phyloP scores from a whole-genome alignment of 1,140 invertebrate genomes.

The Leptinotarsa undecemlineata region DNA sequence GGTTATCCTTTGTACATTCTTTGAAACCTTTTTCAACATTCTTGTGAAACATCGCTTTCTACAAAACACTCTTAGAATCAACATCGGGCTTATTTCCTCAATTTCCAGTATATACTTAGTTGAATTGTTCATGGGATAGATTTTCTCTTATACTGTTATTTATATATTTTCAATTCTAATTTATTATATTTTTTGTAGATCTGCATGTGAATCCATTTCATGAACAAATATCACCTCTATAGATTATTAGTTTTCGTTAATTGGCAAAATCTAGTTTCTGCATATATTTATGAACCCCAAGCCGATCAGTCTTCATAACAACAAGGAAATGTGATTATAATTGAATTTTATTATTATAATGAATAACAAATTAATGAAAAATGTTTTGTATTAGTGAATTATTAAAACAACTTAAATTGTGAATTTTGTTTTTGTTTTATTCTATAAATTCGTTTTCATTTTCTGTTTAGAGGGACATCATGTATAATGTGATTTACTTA shows the following conservation, averaged over 20 bases:
- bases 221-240: background rate
- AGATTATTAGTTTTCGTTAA: background rate
- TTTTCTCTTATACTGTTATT: background rate
- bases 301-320: slow-evolving; percentile 50
- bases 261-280: slow-evolving; percentile 21
- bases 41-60: too few species aligned
- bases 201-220: slow-evolving; percentile 14
- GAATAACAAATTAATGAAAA: slow-evolving; percentile 50
- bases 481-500: slow-evolving; percentile 41
- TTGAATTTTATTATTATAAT: slow-evolving; percentile 51
- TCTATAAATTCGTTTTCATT: slow-evolving; percentile 10
- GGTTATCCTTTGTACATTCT: too few species aligned
- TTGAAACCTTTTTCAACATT: too few species aligned
- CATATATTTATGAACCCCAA: slow-evolving; percentile 47
- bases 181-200: slow-evolving; percentile 26
- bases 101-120: slow-evolving; percentile 2
- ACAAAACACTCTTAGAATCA: too few species aligned
- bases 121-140: slow-evolving; percentile 11
- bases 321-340: slow-evolving; percentile 52
- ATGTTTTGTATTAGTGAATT: slow-evolving; percentile 53
- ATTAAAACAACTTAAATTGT: slow-evolving; percentile 51
- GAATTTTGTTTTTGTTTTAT: slow-evolving; percentile 27
- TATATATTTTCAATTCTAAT: slow-evolving; percentile 13
- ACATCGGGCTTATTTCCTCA: background rate
- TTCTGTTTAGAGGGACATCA: slow-evolving; percentile 41